Conservation (phyloP, 2,797 vertebrate genomes). For the Chelmon rostratus region DNA sequence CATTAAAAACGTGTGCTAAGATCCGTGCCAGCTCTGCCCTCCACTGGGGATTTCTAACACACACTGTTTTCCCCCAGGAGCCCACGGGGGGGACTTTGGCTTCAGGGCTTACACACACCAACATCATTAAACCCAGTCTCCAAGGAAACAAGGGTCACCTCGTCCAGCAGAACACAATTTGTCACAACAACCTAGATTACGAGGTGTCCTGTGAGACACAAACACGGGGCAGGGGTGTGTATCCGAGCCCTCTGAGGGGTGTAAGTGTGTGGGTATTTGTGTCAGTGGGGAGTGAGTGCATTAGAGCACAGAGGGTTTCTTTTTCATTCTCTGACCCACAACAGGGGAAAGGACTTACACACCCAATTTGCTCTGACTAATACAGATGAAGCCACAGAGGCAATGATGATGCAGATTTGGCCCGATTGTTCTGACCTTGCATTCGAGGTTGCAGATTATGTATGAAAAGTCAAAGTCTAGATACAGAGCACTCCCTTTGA, state of each 20-base stretch:
- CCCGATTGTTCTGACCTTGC: slow-evolving; percentile 48
- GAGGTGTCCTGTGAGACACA: slow-evolving; percentile 56
- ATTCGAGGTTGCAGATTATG: slow-evolving; percentile 46
- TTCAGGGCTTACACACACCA: slow-evolving; percentile 45
- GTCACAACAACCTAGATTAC: slow-evolving; percentile 73
- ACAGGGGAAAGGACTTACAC: slow-evolving; percentile 43
- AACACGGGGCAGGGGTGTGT: slow-evolving; percentile 44
- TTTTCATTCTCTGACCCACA: slow-evolving; percentile 60
- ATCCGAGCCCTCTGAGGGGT: slow-evolving; percentile 40
- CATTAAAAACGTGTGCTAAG: background rate
- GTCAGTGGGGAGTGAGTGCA: slow-evolving; percentile 20
- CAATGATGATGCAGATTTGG: slow-evolving; percentile 35
- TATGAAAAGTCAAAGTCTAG: slow-evolving; percentile 45
- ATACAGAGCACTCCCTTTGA: slow-evolving; percentile 19
- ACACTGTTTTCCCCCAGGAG: slow-evolving; percentile 21
- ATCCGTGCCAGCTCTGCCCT: slow-evolving; percentile 24
- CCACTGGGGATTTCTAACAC: slow-evolving; percentile 12
- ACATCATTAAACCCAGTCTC: slow-evolving; percentile 70
- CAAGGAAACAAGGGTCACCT: slow-evolving; percentile 70
- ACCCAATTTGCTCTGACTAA: slow-evolving; percentile 56
- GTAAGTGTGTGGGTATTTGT: slow-evolving; percentile 42
- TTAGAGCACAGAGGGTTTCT: slow-evolving; percentile 32
- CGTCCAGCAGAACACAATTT: slow-evolving; percentile 67
- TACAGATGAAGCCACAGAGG: slow-evolving; percentile 30
- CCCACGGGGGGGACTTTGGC: slow-evolving; percentile 13